Evolutionary conservation across 2,888 invertebrate species (phyloP), one percentile per base, ranked within the genome.

Genomic region (Dynastes grantii): DNA sequence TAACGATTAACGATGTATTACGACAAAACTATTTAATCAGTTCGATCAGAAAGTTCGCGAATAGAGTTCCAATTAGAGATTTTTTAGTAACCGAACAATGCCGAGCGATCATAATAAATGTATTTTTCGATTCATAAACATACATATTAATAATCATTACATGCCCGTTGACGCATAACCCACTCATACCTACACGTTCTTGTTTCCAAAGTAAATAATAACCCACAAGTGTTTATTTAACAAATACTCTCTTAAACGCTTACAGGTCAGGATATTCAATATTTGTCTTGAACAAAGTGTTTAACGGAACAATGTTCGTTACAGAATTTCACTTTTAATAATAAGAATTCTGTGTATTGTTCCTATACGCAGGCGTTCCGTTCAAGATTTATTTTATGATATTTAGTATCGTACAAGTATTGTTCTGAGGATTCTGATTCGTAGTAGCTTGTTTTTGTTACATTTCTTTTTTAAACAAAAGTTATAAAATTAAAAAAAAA

Each of bases 51-150:
- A 80, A 80, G 81, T 80, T 76, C 45, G 78, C 68, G 78, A 77
- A 67, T 67, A 58, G 58, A 58, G 80, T 78, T 77, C 80, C 80
- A 80, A 79, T 79, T 80, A 79, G 76, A 78, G 78, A 76, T 76
- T 78, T 80, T 45, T 80, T 81, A 80, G 70, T 79, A 77, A 70
- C 64, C 73, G 65, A 78, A 81, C 81, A 80, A 80, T 80, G 77
- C 77, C 68, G 58, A 80, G 22, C 58, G 61, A 55, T 75, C 49
- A 70, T 70, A 53, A 73, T 61, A 40, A 32, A 73, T 61, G 32
- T 73, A 73, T 80, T 81, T 81, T 80, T 79, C 76, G 77, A 80
- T 80, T 80, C 80, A 80, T 78, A 81, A 81, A 81, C 81, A 80
- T 80, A 81, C 81, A 79, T 82, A 81, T 80, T 80, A 79, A 76